Evolutionary conservation across 2,113 vertebrate species (phyloP), one percentile per base, ranked within the genome.

Genomic region (Hylia prasina): DNA sequence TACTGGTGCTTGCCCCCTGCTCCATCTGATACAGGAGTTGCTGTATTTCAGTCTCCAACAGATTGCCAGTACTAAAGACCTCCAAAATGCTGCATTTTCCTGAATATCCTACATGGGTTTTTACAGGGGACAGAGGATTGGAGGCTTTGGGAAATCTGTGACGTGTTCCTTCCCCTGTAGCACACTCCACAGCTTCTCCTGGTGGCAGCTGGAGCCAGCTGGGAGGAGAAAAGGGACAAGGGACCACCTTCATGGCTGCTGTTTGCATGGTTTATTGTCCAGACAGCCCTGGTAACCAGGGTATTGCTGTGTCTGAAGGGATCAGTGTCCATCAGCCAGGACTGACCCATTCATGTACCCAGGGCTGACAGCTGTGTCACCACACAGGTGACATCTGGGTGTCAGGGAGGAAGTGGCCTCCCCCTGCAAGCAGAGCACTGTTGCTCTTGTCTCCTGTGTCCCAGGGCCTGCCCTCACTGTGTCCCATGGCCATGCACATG

Each of bases 151-250:
- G 39, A 73, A 93, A 28, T 50, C 25, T 39, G 37, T 54, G 63
- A 40, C 0, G 0, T 27, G 2, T 45, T 88, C 20, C 50, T 76
- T 64, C 15, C 35, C 10, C 22, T 56, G 30, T 6, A 4, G 0
- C 22, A 69, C 13, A 11, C 8, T 15, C 13, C 51, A 63, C 39
- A 71, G 87, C 16, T 23, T 71, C 64, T 84, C 17, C 81, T 1
- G 1, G 27, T 35, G 44, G 44, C 35, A 64, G 47, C 57, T 71
- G 66, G 27, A 85, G 42, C n/a, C 76, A 72, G 71, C 27, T 48
- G 68, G n/a, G 54, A 72, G 56, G 31, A 66, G 51, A 33, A 58
- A 28, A 14, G 30, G 48, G 27, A 12, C 27, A 39, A 12, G 27
- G 40, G 18, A 16, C 28, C 19, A 61, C 19, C 35, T 7, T 7